Conservation (phyloP, 2,888 invertebrate species). For the Endomychus coccineus region DNA sequence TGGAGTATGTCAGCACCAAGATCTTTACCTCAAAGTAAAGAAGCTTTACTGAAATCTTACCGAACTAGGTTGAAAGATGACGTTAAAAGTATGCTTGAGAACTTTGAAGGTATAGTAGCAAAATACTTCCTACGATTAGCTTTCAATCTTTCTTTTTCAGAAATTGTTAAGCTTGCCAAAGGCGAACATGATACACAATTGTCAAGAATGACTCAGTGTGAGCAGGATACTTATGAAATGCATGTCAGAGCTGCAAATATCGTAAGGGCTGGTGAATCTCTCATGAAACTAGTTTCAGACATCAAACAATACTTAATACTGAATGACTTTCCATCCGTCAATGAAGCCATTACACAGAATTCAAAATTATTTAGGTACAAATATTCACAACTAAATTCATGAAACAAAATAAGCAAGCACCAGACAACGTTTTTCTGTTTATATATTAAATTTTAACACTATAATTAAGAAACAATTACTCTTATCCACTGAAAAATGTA, state of each 20-base stretch:
- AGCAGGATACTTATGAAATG: constrained; percentile 95
- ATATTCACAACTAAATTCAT: too few species aligned
- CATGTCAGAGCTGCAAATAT: constrained; percentile 95
- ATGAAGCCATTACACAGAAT: constrained; percentile 93
- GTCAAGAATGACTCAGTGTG: constrained; percentile 83
- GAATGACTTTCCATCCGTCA: constrained; percentile 97
- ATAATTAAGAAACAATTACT: too few species aligned
- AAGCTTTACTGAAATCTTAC: constrained; percentile 90
- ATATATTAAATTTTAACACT: too few species aligned
- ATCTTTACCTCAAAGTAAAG: constrained; percentile 83
- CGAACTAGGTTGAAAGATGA: constrained; percentile 92
- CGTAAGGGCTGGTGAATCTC: constrained; percentile 90
- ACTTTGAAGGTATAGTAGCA: constrained; percentile 92
- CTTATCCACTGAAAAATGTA: too few species aligned
- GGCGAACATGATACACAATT: constrained; percentile 88
- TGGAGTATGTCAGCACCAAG: constrained; percentile 49
- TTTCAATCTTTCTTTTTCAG: constrained; percentile 45
- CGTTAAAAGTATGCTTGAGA: constrained; percentile 94
- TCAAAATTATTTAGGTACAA: constrained; percentile 70
- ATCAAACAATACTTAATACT: constrained; percentile 96
- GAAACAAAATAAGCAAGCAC: too few species aligned
- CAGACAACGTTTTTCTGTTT: too few species aligned
- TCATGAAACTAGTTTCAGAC: constrained; percentile 95
- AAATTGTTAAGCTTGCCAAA: constrained; percentile 82
- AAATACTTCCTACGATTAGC: too few species aligned